Conservation (phyloP, 1,140 invertebrate species). For the Bombus breviceps region DNA sequence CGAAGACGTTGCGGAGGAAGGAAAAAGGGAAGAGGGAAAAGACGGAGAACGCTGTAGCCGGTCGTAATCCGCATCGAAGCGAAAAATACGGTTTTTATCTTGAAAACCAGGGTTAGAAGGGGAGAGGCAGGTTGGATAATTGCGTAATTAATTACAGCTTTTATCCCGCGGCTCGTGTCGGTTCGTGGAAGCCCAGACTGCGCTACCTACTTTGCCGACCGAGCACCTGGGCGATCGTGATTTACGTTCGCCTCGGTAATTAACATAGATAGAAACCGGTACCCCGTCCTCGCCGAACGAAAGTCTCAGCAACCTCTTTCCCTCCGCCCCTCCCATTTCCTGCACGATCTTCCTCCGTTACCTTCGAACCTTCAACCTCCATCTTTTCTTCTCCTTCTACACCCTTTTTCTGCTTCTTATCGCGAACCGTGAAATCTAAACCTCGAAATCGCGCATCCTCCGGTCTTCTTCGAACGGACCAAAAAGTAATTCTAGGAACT, state of each 20-base stretch:
- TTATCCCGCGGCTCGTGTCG: conserved; percentile 65
- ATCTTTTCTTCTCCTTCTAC: conserved; percentile 28
- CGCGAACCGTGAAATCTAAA: conserved; percentile 56
- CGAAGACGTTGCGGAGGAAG: background rate
- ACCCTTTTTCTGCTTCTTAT: conserved; percentile 49
- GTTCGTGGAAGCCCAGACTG: conserved; percentile 49
- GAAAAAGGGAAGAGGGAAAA: background rate
- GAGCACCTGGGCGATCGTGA: conserved; percentile 71
- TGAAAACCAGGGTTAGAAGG: conserved; percentile 41
- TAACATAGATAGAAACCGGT: conserved; percentile 73
- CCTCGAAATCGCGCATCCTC: conserved; percentile 32
- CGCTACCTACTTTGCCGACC: conserved; percentile 62
- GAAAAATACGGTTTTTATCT: conserved; percentile 80
- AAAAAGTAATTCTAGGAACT: conserved; percentile 43
- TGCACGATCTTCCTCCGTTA: conserved; percentile 7
- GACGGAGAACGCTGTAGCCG: conserved; percentile 35
- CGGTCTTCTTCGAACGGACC: conserved; percentile 24
- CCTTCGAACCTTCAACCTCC: background rate
- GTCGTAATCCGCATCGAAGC: conserved; percentile 75
- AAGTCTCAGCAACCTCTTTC: conserved; percentile 9
- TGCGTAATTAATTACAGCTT: conserved; percentile 79
- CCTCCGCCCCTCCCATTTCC: background rate
- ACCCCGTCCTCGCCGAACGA: conserved; percentile 10
- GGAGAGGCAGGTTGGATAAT: conserved; percentile 68
- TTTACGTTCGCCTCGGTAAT: conserved; percentile 70